These are phyloP conservation scores for Cantharis rufa DNA, from an alignment of 2,888 invertebrate species.

Conservation along the genomic window DNA sequence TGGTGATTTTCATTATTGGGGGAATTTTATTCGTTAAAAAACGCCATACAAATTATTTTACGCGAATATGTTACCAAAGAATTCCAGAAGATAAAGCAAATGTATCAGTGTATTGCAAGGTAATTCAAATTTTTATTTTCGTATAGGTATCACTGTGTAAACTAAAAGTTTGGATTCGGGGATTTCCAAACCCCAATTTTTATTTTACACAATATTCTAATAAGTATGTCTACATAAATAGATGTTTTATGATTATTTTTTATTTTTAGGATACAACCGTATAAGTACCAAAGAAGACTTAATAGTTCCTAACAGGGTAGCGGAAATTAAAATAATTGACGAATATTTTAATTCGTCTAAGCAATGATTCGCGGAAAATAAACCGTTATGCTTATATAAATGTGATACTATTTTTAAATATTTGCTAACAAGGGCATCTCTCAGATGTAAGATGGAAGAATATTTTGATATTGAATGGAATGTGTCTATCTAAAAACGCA, in stretches of 20 bases:
- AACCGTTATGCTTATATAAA: not conserved
- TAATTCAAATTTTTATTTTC: not conserved
- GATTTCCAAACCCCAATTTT: too few species aligned
- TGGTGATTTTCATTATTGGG: not conserved
- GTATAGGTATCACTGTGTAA: not conserved
- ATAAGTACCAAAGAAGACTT: not conserved
- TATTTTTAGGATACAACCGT: not conserved
- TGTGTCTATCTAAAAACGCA: too few species aligned
- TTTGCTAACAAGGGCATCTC: not conserved
- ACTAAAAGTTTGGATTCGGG: too few species aligned
- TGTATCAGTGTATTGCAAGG: not conserved
- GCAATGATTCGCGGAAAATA: not conserved
- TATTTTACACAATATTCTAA: too few species aligned
- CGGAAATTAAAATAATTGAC: not conserved
- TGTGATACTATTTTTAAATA: not conserved
- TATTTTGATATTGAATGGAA: too few species aligned
- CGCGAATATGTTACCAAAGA: not conserved
- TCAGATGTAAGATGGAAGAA: too few species aligned
- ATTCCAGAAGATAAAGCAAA: not conserved
- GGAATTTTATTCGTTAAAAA: not conserved
- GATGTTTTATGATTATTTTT: too few species aligned
- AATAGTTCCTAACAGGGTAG: not conserved
- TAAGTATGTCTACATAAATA: too few species aligned
- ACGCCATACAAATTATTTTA: not conserved
- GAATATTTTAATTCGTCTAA: not conserved